These are phyloP conservation scores for Pseudomyrmex dendroicus DNA, from an alignment of 1,140 invertebrate species.

Conservation along the genomic window DNA sequence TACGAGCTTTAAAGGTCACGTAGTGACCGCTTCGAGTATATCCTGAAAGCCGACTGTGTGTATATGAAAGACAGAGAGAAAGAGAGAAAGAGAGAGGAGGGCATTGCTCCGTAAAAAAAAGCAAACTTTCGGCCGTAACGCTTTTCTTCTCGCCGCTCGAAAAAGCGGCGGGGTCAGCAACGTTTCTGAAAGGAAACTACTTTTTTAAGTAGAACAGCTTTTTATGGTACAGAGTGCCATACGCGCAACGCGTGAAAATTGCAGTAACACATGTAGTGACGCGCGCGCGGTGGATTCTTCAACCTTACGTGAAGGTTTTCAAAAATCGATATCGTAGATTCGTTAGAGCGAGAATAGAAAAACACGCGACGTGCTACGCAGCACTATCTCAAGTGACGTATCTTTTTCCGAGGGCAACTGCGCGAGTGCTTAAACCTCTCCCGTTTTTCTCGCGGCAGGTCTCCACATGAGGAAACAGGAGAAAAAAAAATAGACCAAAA, in stretches of 20 bases:
- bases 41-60: slow-evolving; percentile 34
- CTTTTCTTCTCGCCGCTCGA: background rate
- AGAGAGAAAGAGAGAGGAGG: background rate
- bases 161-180: slow-evolving; percentile 17
- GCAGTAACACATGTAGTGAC: no score
- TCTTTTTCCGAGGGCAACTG: slow-evolving; percentile 2
- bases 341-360: background rate
- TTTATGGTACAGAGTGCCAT: background rate
- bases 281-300: no score
- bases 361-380: background rate
- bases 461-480: background rate
- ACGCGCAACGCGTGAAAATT: no score
- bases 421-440: slow-evolving; percentile 34
- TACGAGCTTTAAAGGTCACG: slow-evolving; percentile 49
- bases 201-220: slow-evolving; percentile 12
- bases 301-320: no score
- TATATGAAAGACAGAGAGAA: background rate
- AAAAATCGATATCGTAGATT: slow-evolving; percentile 30
- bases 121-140: slow-evolving; percentile 47
- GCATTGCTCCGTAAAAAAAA: slow-evolving; percentile 14
- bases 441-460: background rate
- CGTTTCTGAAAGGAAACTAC: background rate
- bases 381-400: slow-evolving; percentile 23
- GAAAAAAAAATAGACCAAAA: slow-evolving; percentile 14
- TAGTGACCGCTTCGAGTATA: slow-evolving; percentile 43